Evolutionary conservation across 2,888 invertebrate species (phyloP).

Genomic region (Eilema caniola): DNA sequence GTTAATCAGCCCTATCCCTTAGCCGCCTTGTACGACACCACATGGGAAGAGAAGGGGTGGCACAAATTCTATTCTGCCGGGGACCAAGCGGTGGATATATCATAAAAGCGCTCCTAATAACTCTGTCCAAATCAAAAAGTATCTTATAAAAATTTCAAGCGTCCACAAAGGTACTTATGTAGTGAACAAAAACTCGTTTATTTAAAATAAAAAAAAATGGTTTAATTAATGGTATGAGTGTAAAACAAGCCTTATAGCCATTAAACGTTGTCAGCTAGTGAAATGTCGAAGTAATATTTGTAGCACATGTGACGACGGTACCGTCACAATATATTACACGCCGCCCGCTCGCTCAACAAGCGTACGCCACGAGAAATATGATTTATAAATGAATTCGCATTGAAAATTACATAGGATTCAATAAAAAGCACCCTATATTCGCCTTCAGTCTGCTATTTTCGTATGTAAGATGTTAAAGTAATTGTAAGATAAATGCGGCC

Average conservation of each 20-base stretch:
- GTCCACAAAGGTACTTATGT: background rate
- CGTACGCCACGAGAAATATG: background rate
- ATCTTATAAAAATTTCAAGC: no score
- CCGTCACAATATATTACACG: constrained; percentile 16
- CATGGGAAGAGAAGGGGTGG: no score
- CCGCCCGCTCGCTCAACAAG: constrained; percentile 2
- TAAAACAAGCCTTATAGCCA: constrained; percentile 20
- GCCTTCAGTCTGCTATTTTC: background rate
- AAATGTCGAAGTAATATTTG: constrained; percentile 13
- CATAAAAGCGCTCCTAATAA: no score
- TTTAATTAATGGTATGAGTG: constrained; percentile 23
- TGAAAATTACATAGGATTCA: background rate
- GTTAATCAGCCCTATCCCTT: no score
- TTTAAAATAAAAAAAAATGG: constrained; percentile 18
- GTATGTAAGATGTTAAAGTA: background rate
- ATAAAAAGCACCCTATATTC: background rate
- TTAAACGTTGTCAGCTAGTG: constrained; percentile 14
- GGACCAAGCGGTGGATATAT: no score
- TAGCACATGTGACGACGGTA: constrained; percentile 10
- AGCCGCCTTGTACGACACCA: no score
- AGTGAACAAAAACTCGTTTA: background rate
- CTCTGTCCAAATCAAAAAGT: no score
- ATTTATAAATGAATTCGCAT: background rate
- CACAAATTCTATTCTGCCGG: no score
- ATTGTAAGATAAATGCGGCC: background rate